These are phyloP conservation scores for Malurus splendens DNA, from an alignment of 2,797 vertebrate species.

Conservation along the genomic window DNA sequence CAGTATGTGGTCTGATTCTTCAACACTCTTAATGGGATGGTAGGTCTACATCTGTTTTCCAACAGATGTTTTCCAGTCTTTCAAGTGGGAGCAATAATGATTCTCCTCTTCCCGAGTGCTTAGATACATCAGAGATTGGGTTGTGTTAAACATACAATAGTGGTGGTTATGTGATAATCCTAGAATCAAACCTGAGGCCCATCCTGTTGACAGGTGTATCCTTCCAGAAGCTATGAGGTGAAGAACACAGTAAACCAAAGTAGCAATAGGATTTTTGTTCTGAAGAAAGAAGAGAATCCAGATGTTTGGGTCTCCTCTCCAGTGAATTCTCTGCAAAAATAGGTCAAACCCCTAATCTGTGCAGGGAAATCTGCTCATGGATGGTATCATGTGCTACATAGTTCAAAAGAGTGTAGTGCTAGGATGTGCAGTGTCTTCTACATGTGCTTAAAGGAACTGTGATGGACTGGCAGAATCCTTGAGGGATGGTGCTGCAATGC, in stretches of 20 bases:
- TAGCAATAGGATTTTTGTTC: neutral
- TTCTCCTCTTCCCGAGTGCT: neutral
- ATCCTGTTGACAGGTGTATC: neutral
- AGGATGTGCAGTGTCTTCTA: neutral
- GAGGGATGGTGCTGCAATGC: neutral
- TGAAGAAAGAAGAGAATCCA: neutral
- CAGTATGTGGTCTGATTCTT: neutral
- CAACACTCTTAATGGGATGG: neutral
- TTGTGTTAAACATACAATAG: neutral
- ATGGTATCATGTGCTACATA: neutral
- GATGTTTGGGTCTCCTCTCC: neutral
- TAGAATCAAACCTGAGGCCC: neutral
- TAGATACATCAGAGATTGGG: neutral
- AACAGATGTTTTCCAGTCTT: neutral
- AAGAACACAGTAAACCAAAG: neutral
- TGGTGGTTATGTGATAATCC: neutral
- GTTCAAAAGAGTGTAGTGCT: neutral
- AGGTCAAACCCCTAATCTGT: neutral
- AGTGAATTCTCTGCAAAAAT: neutral
- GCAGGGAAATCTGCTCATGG: neutral
- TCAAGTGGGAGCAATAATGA: neutral
- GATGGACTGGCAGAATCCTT: neutral
- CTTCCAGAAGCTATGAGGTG: neutral
- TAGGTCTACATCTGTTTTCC: neutral
- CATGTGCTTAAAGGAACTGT: neutral